Percentiles rank a stretch among this genome's conserved stretches.
Evolutionary conservation across 2,888 invertebrate genomes (phyloP).

Genomic region (Xiphydria camelus): DNA sequence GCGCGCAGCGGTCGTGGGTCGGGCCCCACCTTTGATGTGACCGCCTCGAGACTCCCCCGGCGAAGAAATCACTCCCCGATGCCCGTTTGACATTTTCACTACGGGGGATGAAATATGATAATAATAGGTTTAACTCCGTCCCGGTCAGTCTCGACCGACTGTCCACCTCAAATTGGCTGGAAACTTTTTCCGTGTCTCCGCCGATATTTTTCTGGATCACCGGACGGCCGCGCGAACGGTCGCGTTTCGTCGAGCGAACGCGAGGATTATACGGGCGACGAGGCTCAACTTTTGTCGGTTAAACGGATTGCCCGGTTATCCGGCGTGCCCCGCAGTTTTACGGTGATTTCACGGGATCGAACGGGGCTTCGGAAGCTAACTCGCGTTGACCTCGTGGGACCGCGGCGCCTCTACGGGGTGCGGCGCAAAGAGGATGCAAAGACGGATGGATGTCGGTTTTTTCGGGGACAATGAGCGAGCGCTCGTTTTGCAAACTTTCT

Average conservation of each 20-base stretch:
- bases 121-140: conserved; percentile 53
- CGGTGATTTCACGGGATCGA: too few relatives aligned
- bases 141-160: conserved; percentile 31
- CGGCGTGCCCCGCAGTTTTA: too few relatives aligned
- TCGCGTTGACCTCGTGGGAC: too few relatives aligned
- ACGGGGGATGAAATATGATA: conserved; percentile 43
- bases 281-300: too few relatives aligned
- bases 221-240: conserved; percentile 12
- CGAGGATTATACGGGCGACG: conserved; percentile 16
- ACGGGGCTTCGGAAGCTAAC: too few relatives aligned
- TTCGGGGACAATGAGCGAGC: too few relatives aligned
- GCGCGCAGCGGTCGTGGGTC: conserved; percentile 32
- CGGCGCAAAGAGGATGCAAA: too few relatives aligned
- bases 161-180: conserved; percentile 50
- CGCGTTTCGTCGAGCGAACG: conserved; percentile 16
- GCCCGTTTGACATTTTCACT: conserved; percentile 54
- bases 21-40: conserved; percentile 26
- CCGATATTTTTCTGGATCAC: conserved; percentile 18
- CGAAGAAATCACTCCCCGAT: conserved; percentile 33
- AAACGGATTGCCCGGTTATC: too few relatives aligned
- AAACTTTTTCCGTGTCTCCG: conserved; percentile 29
- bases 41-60: conserved; percentile 16
- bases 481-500: too few relatives aligned
- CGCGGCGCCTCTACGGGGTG: too few relatives aligned
- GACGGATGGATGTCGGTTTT: too few relatives aligned